A percentile compares a stretch with the other conserved stretches of the same genome.
These are phyloP conservation scores for Tychaedon coryphoeus DNA, from an alignment of 2,113 vertebrate species.

Conservation along the genomic window DNA sequence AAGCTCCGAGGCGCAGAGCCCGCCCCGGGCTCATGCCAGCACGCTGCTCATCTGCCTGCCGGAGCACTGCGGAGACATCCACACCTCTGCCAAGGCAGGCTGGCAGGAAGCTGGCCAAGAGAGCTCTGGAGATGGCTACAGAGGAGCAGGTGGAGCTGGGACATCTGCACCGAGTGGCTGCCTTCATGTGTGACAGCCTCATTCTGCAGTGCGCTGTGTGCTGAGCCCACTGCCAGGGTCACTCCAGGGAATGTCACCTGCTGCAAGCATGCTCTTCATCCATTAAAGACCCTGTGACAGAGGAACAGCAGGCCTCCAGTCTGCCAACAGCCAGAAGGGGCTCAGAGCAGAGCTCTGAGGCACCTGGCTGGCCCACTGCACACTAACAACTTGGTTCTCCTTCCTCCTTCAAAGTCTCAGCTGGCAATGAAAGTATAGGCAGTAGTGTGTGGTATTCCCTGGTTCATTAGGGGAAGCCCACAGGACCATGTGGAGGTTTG, in stretches of 20 bases:
- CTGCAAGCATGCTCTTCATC: background rate
- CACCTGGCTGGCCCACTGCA: background rate
- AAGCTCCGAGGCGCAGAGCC: fast-evolving
- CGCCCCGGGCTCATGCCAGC: fast-evolving
- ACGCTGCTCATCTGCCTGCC: background rate
- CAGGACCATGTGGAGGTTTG: background rate
- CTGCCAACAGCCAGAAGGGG: background rate
- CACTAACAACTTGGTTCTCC: background rate
- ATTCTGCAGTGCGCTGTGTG: fast-evolving
- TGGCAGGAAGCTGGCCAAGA: background rate
- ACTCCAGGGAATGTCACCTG: fast-evolving
- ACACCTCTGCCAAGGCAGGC: background rate
- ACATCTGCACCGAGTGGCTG: background rate
- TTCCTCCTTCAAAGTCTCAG: background rate
- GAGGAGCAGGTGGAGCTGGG: conserved; percentile 20
- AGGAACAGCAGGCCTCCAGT: background rate
- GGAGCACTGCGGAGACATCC: background rate
- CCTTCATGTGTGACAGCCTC: background rate
- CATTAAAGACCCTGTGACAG: background rate
- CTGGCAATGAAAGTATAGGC: background rate
- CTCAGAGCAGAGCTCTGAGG: background rate
- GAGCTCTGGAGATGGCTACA: background rate
- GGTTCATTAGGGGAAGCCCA: background rate
- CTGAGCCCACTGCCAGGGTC: fast-evolving
- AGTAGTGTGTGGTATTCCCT: background rate